Evolutionary conservation across 2,113 vertebrate genomes (phyloP).

Genomic region (Pithys albifrons): DNA sequence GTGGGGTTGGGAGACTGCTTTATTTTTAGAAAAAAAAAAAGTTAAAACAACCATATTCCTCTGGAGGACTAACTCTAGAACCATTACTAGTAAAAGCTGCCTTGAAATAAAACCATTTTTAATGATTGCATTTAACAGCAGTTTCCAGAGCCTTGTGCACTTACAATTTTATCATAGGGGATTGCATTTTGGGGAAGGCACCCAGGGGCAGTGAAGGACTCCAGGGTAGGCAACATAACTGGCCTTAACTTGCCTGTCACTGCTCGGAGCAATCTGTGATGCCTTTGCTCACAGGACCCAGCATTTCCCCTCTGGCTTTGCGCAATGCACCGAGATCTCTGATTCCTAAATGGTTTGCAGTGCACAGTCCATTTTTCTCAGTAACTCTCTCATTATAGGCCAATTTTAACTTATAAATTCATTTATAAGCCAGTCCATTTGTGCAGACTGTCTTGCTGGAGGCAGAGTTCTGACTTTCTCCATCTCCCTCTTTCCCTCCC

Average conservation of each 20-base stretch:
- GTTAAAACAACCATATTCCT: constrained; percentile 17
- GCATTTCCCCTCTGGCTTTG: not conserved
- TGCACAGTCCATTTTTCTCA: constrained; percentile 48
- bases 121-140: not conserved
- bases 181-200: not conserved
- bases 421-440: constrained; percentile 72
- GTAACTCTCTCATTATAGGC: constrained; percentile 62
- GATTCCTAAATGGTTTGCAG: constrained; percentile 50
- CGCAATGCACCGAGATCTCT: not conserved
- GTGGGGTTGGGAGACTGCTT: not conserved
- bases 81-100: not conserved
- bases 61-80: not conserved
- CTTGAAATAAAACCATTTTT: not conserved
- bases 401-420: constrained; percentile 71
- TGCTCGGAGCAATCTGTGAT: not conserved
- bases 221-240: not conserved
- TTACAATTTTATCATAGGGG: not conserved
- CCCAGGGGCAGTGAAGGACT: not conserved
- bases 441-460: constrained; percentile 14
- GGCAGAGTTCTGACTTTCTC: constrained; percentile 35
- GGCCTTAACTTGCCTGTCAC: not conserved
- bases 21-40: constrained; percentile 25
- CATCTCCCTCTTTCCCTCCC: not conserved
- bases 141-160: not conserved
- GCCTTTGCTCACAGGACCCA: constrained; percentile 6